Evolutionary conservation across 2,888 invertebrate genomes (phyloP), one percentile per base, ranked within the genome.

Genomic region (Drosophila testacea): DNA sequence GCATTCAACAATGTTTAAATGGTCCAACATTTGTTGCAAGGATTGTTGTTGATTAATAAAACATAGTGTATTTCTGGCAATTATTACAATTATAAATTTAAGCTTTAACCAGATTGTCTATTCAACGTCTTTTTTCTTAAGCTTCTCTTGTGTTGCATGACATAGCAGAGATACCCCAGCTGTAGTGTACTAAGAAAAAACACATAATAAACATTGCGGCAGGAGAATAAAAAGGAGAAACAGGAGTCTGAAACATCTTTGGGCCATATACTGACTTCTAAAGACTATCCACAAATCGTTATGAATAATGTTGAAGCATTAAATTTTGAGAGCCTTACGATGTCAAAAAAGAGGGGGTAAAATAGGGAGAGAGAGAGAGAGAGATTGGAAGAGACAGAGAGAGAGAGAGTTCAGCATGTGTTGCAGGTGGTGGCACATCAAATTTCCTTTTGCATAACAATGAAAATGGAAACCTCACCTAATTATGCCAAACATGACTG

Each of bases 221-320:
- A 32, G 42, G 4, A 22, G 55, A 16, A 48, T 16, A 48, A 9
- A 9, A 7, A 16, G 16, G 48, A 11, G 16, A 10, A 34, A 22
- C 72, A 57, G 56, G 57, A 61, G 57, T 50, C 22, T 39, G 44
- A 5, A 54, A 77, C 68, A 77, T 64, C 64, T 60, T 50, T 30
- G 28, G 66, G 61, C 46, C 66, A 59, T 48, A 36, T 51, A 56
- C 70, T 46, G 66, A 70, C 66, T 61, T 77, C 51, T 36, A 52
- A 27, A 28, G 48, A 42, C 73, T 42, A 57, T 51, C 30, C 83
- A 63, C 67, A 72, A 75, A 73, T 68, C 73, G 73, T 73, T 77
- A 68, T 76, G 83, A 81, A 83, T 81, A 83, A 83, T 73, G 83
- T 74, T 56, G 30, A 32, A 62, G 65, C 61, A 54, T 56, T 64